phyloP scores from a whole-genome alignment of 1,140 invertebrate species.

The Drosophila willistoni region DNA sequence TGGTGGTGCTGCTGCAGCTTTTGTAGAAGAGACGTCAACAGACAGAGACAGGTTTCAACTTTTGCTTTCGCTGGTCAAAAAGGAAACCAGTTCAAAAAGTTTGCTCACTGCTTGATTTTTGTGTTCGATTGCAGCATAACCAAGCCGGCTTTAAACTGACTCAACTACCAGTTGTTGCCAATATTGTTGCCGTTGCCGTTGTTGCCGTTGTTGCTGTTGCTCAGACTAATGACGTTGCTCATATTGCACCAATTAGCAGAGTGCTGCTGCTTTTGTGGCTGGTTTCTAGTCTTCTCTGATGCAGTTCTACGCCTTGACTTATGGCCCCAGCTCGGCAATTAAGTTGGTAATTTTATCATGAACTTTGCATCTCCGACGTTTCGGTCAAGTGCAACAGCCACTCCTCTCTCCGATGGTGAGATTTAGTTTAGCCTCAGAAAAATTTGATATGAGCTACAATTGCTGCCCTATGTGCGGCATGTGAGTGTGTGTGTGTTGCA shows the following conservation, averaged over 20 bases:
- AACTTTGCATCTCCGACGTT: constrained; percentile 63
- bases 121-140: constrained; percentile 68
- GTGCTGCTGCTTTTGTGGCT: constrained; percentile 15
- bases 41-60: constrained; percentile 60
- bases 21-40: neutral
- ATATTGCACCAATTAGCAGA: constrained; percentile 52
- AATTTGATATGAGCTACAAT: constrained; percentile 70
- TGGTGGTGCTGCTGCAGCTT: constrained; percentile 19
- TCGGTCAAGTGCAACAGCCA: constrained; percentile 49
- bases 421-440: constrained; percentile 52
- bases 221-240: constrained; percentile 42
- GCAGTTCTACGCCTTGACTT: constrained; percentile 33
- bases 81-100: constrained; percentile 73
- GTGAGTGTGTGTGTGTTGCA: neutral
- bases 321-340: constrained; percentile 60
- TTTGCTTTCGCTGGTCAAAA: constrained; percentile 72
- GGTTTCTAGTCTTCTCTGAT: neutral
- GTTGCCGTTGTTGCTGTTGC: constrained; percentile 19
- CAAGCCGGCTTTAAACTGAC: constrained; percentile 30
- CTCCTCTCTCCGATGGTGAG: constrained; percentile 12
- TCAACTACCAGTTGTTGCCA: constrained; percentile 32
- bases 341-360: constrained; percentile 79
- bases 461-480: constrained; percentile 42
- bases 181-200: constrained; percentile 18
- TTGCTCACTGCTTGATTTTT: constrained; percentile 51